These are phyloP conservation scores for Araneus ventricosus DNA, from an alignment of 1,140 invertebrate genomes.

Conservation along the genomic window DNA sequence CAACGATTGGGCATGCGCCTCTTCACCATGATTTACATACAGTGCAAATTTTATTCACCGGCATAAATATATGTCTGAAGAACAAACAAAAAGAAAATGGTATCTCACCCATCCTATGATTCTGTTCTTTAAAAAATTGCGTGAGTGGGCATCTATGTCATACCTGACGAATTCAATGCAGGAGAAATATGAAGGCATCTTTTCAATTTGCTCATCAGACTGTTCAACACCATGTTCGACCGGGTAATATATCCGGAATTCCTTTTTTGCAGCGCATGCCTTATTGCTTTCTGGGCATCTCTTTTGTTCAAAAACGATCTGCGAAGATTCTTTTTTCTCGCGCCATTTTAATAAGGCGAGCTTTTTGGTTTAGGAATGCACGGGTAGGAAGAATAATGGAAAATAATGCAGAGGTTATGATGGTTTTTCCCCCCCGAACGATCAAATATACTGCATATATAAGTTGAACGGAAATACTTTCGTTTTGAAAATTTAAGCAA, in stretches of 20 bases:
- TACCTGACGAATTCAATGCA: not conserved
- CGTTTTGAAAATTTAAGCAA: too few relatives aligned
- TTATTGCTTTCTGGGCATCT: not conserved
- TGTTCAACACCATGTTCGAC: constrained; percentile 24
- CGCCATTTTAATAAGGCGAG: not conserved
- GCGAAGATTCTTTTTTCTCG: not conserved
- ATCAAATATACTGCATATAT: too few relatives aligned
- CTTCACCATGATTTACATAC: not conserved
- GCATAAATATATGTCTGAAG: not conserved
- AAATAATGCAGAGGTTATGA: not conserved
- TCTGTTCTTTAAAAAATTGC: not conserved
- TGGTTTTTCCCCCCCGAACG: too few relatives aligned
- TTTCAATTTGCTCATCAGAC: constrained; percentile 38
- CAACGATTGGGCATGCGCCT: too few relatives aligned
- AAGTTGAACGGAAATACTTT: too few relatives aligned
- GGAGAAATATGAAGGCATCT: not conserved
- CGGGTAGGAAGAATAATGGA: not conserved
- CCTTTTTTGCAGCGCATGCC: not conserved
- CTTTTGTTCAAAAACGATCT: constrained; percentile 12
- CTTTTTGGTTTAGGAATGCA: not conserved
- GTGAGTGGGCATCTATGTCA: constrained; percentile 22
- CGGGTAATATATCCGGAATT: constrained; percentile 33
- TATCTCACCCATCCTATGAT: not conserved
- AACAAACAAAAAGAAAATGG: not conserved
- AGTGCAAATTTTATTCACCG: not conserved